Evolutionary conservation across 53 echinoderm and acorn worm genomes (phyloP), one percentile per base, ranked within the genome.

Genomic region (Patiria pectinifera): DNA sequence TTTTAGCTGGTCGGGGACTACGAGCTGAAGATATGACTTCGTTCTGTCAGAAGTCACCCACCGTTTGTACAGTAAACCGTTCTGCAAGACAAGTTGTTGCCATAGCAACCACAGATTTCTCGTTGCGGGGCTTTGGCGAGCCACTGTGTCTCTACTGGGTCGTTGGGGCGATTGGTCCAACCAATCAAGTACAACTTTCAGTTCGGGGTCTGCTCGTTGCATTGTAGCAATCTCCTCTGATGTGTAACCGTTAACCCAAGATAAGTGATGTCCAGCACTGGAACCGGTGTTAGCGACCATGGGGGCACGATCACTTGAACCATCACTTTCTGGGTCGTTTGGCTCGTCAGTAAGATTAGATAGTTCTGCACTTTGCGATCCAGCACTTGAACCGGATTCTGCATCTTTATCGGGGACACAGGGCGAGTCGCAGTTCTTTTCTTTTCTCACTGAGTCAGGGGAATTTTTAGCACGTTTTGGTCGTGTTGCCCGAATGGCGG

Each of bases 91-190:
- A 2, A 95, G 90, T 19, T 90, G 93, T 46, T 84, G 80, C 96
- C 95, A 95, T 11, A 92, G 72, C 45, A 95, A 72, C 91, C 95
- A 95, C 14, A 93, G 22, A 71, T 96, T 93, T 12, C 95, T 81
- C 9, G 93, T 92, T 59, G 58, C 79, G 25, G 96, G 93, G 48
- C 94, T 95, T 15, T 91, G 80, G 49, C 77, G 83, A 71, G 92
- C 69, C 2, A 86, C 91, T 35, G 72, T 35, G 18, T 89, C 93
- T 89, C 90, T 85, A 23, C 14, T 19, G 45, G 95, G 95, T 85
- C 94, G 63, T 15, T 79, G 9, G 18, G 88, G 21, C 2, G 91
- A 88, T 22, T 87, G 60, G 69, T n/a, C 60, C 15, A 95, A 15
- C 93, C 95, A 95, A 12, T 76, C 22, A 22, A 85, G 71, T 26